A percentile compares a stretch with the other conserved stretches of the same genome.
These are phyloP conservation scores for Brachionus sp. DNA, from an alignment of 1,140 invertebrate genomes.

Conservation along the genomic window DNA sequence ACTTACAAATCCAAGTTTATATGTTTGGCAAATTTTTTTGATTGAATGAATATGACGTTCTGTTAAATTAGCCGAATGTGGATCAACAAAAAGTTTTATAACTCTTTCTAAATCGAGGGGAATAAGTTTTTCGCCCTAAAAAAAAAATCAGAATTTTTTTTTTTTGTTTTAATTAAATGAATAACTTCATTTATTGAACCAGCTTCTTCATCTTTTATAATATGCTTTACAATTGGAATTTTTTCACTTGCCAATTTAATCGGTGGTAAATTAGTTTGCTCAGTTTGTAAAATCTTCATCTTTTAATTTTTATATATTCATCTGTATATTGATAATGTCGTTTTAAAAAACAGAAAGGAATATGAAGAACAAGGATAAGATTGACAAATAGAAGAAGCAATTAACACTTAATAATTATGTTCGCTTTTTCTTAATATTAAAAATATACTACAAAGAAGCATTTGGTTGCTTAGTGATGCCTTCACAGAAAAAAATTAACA, in stretches of 20 bases:
- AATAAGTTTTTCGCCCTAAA: conserved; percentile 30
- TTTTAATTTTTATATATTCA: neutral
- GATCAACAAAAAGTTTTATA: conserved; percentile 58
- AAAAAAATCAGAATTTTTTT: neutral
- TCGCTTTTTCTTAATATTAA: neutral
- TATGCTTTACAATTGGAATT: conserved; percentile 55
- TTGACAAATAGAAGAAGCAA: neutral
- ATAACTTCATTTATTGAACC: conserved; percentile 51
- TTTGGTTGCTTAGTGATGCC: neutral
- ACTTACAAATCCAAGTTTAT: conserved; percentile 58
- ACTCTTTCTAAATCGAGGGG: conserved; percentile 55
- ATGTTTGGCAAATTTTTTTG: conserved; percentile 54
- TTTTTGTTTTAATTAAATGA: neutral
- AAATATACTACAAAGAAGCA: neutral
- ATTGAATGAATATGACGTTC: conserved; percentile 57
- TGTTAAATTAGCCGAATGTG: conserved; percentile 57
- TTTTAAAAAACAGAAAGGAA: neutral
- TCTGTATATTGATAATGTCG: neutral
- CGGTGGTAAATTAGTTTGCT: neutral
- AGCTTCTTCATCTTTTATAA: conserved; percentile 57
- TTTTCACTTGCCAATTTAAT: conserved; percentile 45
- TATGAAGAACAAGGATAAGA: neutral
- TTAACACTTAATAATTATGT: neutral
- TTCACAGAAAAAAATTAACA: neutral
- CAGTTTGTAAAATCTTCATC: conserved; percentile 12